Conservation (phyloP, 2,888 invertebrate species). For the Magallana nippona region DNA sequence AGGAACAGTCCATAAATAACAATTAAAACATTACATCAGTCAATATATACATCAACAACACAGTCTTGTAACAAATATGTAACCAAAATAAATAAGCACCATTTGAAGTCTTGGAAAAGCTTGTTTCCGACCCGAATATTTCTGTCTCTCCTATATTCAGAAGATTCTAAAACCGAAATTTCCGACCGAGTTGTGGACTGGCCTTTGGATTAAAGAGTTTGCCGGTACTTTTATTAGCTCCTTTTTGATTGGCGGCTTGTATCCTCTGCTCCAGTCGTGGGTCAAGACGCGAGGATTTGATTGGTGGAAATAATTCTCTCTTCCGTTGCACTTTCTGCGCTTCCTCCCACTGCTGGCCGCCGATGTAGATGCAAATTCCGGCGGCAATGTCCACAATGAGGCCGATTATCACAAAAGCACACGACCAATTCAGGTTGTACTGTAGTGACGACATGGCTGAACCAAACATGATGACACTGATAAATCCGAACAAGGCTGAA, state of each 20-base stretch:
- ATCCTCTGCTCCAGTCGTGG: conserved; percentile 36
- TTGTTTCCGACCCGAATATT: too few species aligned
- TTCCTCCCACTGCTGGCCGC: conserved; percentile 45
- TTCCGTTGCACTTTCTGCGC: conserved; percentile 16
- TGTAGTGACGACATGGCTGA: conserved; percentile 36
- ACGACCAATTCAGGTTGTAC: conserved; percentile 46
- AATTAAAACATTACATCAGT: too few species aligned
- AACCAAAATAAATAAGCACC: too few species aligned
- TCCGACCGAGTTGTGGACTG: conserved; percentile 36
- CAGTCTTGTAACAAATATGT: too few species aligned
- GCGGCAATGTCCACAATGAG: conserved; percentile 42
- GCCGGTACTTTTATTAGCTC: background rate
- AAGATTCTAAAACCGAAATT: background rate
- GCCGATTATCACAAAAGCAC: conserved; percentile 45
- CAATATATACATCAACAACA: too few species aligned
- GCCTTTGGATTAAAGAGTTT: conserved; percentile 35
- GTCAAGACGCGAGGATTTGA: conserved; percentile 29
- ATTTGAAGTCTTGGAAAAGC: too few species aligned
- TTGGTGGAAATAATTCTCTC: conserved; percentile 18
- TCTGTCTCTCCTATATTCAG: background rate
- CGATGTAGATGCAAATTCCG: conserved; percentile 48
- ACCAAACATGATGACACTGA: conserved; percentile 48
- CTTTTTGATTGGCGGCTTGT: background rate
- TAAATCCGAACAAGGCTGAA: conserved; percentile 49
- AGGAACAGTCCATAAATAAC: too few species aligned